phyloP scores from a whole-genome alignment of 2,888 invertebrate species.

The Eristalis tenax region DNA sequence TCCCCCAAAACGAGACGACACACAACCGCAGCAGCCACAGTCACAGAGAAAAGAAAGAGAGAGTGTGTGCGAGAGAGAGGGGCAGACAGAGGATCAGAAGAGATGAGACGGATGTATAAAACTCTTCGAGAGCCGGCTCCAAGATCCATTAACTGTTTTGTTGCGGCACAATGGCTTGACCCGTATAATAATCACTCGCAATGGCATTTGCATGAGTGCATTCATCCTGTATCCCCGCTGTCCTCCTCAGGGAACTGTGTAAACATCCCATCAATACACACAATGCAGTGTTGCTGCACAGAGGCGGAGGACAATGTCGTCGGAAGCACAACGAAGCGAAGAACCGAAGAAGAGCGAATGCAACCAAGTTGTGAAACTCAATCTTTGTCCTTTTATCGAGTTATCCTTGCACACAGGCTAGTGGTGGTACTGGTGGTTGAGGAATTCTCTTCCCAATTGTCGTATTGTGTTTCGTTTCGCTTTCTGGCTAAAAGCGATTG shows the following conservation, averaged over 20 bases:
- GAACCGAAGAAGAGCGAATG: slow-evolving; percentile 8
- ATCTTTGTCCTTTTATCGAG: slow-evolving; percentile 51
- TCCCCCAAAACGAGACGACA: too few relatives aligned
- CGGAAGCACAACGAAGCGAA: background rate
- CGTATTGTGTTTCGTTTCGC: slow-evolving; percentile 43
- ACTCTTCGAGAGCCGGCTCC: background rate
- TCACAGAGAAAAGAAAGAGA: too few relatives aligned
- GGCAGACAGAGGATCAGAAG: too few relatives aligned
- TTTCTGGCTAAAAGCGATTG: slow-evolving; percentile 38
- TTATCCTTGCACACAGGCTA: slow-evolving; percentile 11
- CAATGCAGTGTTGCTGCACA: background rate
- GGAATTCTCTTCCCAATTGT: background rate
- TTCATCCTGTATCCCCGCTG: background rate
- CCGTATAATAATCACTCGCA: slow-evolving; percentile 55
- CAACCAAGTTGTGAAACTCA: slow-evolving; percentile 47
- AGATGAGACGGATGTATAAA: too few relatives aligned
- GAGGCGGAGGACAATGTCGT: background rate
- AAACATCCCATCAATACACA: slow-evolving; percentile 23
- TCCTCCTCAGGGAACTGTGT: slow-evolving; percentile 7
- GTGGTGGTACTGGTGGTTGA: background rate
- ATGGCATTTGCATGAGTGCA: slow-evolving; percentile 62
- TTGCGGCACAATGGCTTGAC: slow-evolving; percentile 38
- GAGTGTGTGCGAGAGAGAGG: too few relatives aligned
- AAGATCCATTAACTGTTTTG: slow-evolving; percentile 17
- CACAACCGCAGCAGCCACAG: too few relatives aligned